A percentile compares a stretch with the other conserved stretches of the same genome.
phyloP scores from a whole-genome alignment of 2,888 invertebrate genomes.

The Trichacis sp. region DNA sequence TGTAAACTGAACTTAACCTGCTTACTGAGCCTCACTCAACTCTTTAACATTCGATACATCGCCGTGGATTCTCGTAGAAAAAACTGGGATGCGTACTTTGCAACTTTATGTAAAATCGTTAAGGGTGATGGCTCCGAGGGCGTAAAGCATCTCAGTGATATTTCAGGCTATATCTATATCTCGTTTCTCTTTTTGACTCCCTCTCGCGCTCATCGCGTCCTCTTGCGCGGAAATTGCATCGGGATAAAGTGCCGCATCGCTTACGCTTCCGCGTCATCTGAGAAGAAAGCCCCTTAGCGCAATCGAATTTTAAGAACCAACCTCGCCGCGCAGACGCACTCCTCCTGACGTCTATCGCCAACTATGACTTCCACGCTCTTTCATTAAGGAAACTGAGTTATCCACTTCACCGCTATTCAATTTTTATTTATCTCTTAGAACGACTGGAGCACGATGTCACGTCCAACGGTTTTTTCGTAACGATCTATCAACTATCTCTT shows the following conservation, averaged over 20 bases:
- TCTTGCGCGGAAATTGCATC: conserved; percentile 44
- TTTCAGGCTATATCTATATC: conserved; percentile 34
- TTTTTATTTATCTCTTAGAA: conserved; percentile 5
- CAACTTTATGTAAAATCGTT: conserved; percentile 33
- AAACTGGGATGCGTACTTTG: conserved; percentile 12
- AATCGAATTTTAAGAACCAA: conserved; percentile 40
- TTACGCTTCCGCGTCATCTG: conserved; percentile 39
- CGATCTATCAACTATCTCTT: too few relatives aligned
- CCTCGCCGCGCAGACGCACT: conserved; percentile 6
- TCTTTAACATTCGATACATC: conserved; percentile 42
- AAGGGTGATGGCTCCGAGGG: conserved; percentile 1
- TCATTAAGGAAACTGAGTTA: conserved; percentile 12
- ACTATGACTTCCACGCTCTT: conserved; percentile 7
- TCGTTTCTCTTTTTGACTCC: conserved; percentile 29
- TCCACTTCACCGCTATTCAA: conserved; percentile 7
- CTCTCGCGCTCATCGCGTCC: conserved; percentile 36
- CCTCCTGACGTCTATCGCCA: neutral
- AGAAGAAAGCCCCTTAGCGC: conserved; percentile 40
- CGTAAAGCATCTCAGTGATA: conserved; percentile 24
- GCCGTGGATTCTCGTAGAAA: conserved; percentile 17
- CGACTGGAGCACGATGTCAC: neutral
- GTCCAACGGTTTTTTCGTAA: conserved; percentile 5
- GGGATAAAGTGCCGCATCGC: conserved; percentile 44
- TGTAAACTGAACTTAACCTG: conserved; percentile 54
- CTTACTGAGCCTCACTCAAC: conserved; percentile 42